phyloP scores from a whole-genome alignment of 2,888 invertebrate species.

The Escarpia spicata region DNA sequence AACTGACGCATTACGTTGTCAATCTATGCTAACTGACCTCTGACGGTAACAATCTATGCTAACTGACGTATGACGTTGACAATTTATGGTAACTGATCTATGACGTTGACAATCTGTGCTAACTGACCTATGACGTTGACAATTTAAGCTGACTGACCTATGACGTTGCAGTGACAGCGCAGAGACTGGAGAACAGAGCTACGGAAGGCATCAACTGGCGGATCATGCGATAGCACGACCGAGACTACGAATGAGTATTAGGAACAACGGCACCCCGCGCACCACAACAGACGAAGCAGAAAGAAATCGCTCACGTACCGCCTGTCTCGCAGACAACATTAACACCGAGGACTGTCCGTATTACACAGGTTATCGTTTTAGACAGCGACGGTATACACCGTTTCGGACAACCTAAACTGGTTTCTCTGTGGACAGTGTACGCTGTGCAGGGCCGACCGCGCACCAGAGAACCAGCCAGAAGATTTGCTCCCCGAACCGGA shows the following conservation, averaged over 20 bases:
- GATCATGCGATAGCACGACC: not conserved
- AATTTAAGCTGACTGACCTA: no score
- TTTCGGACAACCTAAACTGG: not conserved
- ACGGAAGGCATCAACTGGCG: conserved; percentile 10
- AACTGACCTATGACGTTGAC: no score
- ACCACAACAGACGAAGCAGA: not conserved
- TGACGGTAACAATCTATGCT: not conserved
- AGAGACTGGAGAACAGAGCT: not conserved
- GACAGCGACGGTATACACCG: not conserved
- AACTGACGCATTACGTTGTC: no score
- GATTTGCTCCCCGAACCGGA: not conserved
- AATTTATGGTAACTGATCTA: no score
- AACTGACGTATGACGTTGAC: not conserved
- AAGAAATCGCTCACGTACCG: not conserved
- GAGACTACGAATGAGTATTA: not conserved
- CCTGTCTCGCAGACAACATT: not conserved
- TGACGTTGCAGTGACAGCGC: not conserved
- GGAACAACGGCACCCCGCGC: not conserved
- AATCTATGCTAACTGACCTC: no score
- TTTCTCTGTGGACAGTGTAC: not conserved
- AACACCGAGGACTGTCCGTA: not conserved
- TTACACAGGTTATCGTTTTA: not conserved
- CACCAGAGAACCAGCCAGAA: not conserved
- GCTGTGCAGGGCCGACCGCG: not conserved
- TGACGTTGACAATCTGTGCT: no score